Base-by-base conservation (phyloP, 2,113 vertebrate species). In the Platycercus adscitus region DNA sequence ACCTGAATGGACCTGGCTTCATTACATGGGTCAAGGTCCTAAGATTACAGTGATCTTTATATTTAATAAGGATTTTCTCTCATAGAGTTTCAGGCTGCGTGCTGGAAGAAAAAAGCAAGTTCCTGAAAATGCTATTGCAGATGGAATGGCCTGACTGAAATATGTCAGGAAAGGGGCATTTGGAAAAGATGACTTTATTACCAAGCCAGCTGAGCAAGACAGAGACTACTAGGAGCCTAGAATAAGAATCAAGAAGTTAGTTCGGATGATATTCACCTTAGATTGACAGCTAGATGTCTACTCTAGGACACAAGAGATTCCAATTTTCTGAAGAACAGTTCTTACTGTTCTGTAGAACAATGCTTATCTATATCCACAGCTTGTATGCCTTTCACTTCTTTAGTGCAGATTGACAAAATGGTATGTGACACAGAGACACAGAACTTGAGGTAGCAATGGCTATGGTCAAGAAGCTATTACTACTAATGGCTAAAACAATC, bases 371-470 rank as follows among this genome's bases (percentile, higher is more conserved):
- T 25, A 6, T 2, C 52, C 78, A 37, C 1, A 0, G 14, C 12
- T 29, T 29, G 25, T 10, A 21, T 60, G 58, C 41, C 77, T 68
- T 31, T 3, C 5, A 3, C 43, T 56, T 17, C 5, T 41, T 53
- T 10, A 37, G 25, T 1, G 4, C 16, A 26, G 35, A 18, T 5
- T 15, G 31, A 55, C 80, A 33, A 43, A 71, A 29, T 2, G 1
- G 14, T 6, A 10, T 2, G 39, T 4, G 58, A 37, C 87, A 66
- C 26, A 18, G 17, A 24, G 1, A 35, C 8, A 11, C 50, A 18
- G 37, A 15, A 37, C 25, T 17, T 0, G 3, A n/a, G 15, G 46
- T 1, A 5, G 15, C 43, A 71, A 3, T 0, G 2, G 55, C 43
- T 64, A 21, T 25, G 16, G 33, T 3, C 21, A 31, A 63, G 17